Conservation (phyloP, 2,113 vertebrate genomes). For the Rhizomys pruinosus region DNA sequence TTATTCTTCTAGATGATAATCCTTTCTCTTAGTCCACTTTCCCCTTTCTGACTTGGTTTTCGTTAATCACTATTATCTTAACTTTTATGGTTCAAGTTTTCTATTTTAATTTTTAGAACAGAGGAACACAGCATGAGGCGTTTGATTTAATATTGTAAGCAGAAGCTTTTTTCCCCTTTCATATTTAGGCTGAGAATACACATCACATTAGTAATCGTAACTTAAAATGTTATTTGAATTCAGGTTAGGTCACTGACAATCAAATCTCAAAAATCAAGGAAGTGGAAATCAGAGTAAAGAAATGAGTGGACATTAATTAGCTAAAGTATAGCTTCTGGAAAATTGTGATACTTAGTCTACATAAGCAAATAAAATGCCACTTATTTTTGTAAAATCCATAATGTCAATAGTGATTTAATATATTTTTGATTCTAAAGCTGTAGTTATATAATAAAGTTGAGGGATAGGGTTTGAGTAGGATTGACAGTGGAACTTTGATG, state of each 20-base stretch:
- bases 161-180: background rate
- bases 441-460: background rate
- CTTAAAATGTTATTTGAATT: slow-evolving; percentile 13
- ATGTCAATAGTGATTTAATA: background rate
- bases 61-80: background rate
- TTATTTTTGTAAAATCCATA: background rate
- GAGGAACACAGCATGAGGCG: background rate
- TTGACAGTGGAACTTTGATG: too few species aligned
- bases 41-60: background rate
- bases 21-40: background rate
- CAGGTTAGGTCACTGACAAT: background rate
- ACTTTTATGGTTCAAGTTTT: background rate
- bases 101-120: background rate
- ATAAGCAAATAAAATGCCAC: background rate
- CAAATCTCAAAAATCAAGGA: background rate
- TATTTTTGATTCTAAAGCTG: background rate
- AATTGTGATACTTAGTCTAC: background rate
- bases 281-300: background rate
- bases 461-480: too few species aligned
- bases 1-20: background rate
- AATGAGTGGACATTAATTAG: background rate
- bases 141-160: slow-evolving; percentile 20
- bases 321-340: slow-evolving; percentile 1
- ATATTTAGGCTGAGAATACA: background rate
- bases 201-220: background rate